A percentile compares a stretch with the other conserved stretches of the same genome.
phyloP scores from a whole-genome alignment of 2,888 invertebrate genomes.

The Nycteola revayana region DNA sequence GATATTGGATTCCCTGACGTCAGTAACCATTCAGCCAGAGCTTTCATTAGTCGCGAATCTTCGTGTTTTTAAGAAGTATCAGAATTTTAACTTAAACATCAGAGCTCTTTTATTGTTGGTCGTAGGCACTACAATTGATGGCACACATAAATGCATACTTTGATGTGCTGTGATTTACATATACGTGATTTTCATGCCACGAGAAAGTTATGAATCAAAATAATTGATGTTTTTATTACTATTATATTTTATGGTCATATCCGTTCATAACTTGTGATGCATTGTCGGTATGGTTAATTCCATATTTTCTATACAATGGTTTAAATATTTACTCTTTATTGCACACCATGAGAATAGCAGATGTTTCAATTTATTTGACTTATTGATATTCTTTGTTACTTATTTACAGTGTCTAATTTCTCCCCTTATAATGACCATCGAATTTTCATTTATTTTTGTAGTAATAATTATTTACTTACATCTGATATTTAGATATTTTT shows the following conservation, averaged over 20 bases:
- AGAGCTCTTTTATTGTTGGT: conserved; percentile 37
- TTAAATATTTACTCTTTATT: too few species aligned
- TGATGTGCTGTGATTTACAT: conserved; percentile 32
- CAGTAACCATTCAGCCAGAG: conserved; percentile 54
- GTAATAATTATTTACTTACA: too few species aligned
- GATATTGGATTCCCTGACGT: conserved; percentile 68
- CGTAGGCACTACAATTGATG: conserved; percentile 47
- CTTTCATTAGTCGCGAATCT: conserved; percentile 46
- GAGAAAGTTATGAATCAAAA: conserved; percentile 26
- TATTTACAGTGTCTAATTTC: too few species aligned
- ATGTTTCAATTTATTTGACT: too few species aligned
- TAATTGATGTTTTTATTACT: conserved; percentile 23
- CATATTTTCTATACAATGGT: too few species aligned
- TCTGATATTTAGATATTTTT: too few species aligned
- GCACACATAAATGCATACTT: conserved; percentile 38
- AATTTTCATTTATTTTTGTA: too few species aligned
- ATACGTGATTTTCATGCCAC: conserved; percentile 36
- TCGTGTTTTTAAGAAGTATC: conserved; percentile 27
- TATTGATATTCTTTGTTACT: too few species aligned
- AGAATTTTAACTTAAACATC: background rate
- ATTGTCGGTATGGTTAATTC: too few species aligned
- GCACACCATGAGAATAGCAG: too few species aligned
- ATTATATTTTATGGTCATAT: conserved; percentile 7
- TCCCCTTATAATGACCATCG: too few species aligned
- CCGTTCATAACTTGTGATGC: too few species aligned